A percentile compares a stretch with the other conserved stretches of the same genome.
Evolutionary conservation across 1,140 invertebrate species (phyloP).

Genomic region (Drosophila simulans): DNA sequence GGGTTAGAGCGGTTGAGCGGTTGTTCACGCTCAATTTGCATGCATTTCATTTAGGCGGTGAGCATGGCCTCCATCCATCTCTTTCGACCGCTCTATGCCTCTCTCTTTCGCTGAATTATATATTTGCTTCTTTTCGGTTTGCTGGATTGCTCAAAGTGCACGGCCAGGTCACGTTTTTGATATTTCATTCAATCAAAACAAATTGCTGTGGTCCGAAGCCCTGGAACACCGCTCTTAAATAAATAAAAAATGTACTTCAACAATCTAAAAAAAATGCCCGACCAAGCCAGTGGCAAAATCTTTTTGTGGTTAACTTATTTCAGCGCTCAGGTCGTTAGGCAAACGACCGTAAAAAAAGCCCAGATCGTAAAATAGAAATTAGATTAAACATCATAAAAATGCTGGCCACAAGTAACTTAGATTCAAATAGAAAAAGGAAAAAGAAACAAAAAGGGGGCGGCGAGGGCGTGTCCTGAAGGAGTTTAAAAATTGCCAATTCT

Average conservation of each 20-base stretch:
- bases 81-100: background rate
- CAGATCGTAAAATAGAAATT: constrained; percentile 60
- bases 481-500: constrained; percentile 55
- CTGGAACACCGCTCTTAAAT: constrained; percentile 57
- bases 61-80: constrained; percentile 10
- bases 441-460: background rate
- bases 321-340: constrained; percentile 64
- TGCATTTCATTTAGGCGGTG: constrained; percentile 57
- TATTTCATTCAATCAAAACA: constrained; percentile 84
- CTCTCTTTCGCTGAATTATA: constrained; percentile 21
- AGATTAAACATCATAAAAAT: constrained; percentile 81
- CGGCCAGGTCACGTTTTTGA: constrained; percentile 78
- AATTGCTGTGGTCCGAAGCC: constrained; percentile 56
- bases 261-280: constrained; percentile 5
- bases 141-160: constrained; percentile 41
- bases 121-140: constrained; percentile 31
- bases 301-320: constrained; percentile 54
- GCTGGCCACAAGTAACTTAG: constrained; percentile 69
- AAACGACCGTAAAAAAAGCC: constrained; percentile 64
- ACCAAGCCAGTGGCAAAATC: constrained; percentile 45
- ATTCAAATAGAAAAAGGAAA: constrained; percentile 4
- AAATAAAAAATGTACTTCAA: constrained; percentile 52
- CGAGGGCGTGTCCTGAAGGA: constrained; percentile 20
- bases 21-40: constrained; percentile 76
- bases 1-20: constrained; percentile 42